phyloP scores from a whole-genome alignment of 2,113 vertebrate genomes.

The Oryzias curvinotus region DNA sequence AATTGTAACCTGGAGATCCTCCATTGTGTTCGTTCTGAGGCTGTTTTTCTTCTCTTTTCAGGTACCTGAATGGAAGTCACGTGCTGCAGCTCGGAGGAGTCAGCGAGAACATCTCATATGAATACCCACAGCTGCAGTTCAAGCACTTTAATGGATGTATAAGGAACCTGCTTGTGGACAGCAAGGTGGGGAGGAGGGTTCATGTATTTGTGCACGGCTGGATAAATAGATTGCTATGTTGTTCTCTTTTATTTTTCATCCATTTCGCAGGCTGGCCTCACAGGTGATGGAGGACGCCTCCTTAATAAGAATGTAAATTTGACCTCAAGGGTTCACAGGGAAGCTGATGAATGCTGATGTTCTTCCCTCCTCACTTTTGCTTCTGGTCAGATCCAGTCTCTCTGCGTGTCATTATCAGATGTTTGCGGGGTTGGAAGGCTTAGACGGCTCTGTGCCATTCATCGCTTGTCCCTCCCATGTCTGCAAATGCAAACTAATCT shows the following conservation, averaged over 20 bases:
- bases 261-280: conserved; percentile 7
- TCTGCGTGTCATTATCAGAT: neutral
- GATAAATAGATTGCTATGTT: neutral
- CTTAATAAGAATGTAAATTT: conserved; percentile 41
- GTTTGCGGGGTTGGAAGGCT: neutral
- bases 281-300: conserved; percentile 12
- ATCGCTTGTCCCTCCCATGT: neutral
- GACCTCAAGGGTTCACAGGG: conserved; percentile 21
- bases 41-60: conserved; percentile 54
- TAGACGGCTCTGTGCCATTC: neutral
- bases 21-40: neutral
- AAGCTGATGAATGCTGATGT: conserved; percentile 33
- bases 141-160: conserved; percentile 86
- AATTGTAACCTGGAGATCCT: conserved; percentile 32
- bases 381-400: conserved; percentile 1
- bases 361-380: conserved; percentile 7
- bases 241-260: conserved; percentile 14
- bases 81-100: conserved; percentile 88
- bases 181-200: conserved; percentile 70
- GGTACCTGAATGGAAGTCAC: conserved; percentile 81
- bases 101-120: conserved; percentile 80
- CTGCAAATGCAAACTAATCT: neutral
- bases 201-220: neutral
- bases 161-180: conserved; percentile 84
- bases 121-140: conserved; percentile 83